These are phyloP conservation scores for Sarcophaga bullata DNA, from an alignment of 1,140 invertebrate species.

Conservation along the genomic window DNA sequence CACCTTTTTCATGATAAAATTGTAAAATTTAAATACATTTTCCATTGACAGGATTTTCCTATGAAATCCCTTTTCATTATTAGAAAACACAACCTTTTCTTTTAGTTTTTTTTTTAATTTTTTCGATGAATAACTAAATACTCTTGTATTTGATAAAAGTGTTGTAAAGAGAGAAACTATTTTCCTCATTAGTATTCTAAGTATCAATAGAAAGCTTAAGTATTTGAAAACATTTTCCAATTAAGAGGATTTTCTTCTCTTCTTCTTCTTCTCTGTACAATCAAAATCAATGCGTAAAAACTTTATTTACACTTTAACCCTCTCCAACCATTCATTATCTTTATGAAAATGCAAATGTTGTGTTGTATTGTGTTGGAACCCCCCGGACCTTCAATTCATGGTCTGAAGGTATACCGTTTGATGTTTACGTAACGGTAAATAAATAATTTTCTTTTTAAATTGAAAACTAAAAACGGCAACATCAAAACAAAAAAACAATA, in stretches of 20 bases:
- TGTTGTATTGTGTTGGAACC: too few species aligned
- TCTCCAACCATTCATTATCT: too few species aligned
- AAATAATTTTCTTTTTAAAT: too few species aligned
- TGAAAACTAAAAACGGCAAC: too few species aligned
- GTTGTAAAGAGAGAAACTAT: neutral
- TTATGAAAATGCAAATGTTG: too few species aligned
- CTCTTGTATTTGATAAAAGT: neutral
- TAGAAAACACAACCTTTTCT: neutral
- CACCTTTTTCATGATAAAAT: constrained; percentile 17
- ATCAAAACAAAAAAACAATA: too few species aligned
- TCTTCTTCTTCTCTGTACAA: neutral
- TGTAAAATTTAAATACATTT: neutral
- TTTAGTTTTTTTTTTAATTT: neutral
- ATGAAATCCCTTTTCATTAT: neutral
- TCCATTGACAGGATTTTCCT: neutral
- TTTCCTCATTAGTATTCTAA: neutral
- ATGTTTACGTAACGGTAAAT: too few species aligned
- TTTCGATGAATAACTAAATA: neutral
- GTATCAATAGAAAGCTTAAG: neutral
- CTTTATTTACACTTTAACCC: neutral
- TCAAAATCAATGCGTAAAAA: neutral
- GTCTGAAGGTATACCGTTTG: too few species aligned
- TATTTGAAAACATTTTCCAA: neutral
- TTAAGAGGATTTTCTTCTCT: neutral
- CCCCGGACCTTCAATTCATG: too few species aligned